These are phyloP conservation scores for Pammene fasciana DNA, from an alignment of 2,888 invertebrate species.

Conservation along the genomic window DNA sequence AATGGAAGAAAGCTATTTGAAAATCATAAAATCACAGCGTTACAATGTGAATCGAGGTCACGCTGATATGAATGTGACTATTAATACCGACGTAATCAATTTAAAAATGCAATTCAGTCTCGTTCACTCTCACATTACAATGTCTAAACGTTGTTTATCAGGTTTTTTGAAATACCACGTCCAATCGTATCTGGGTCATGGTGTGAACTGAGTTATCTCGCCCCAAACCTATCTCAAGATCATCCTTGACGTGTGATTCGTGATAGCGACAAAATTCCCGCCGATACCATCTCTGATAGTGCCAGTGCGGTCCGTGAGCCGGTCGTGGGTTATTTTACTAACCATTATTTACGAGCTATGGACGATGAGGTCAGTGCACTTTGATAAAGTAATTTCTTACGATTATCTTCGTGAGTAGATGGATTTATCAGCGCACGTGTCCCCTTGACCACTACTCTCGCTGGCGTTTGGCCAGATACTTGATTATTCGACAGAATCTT, in stretches of 20 bases:
- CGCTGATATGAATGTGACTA: conserved; percentile 30
- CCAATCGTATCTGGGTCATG: conserved; percentile 45
- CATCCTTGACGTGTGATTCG: conserved; percentile 47
- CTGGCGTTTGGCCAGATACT: conserved; percentile 32
- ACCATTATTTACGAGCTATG: conserved; percentile 47
- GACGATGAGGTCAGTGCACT: conserved; percentile 62
- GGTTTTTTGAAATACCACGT: conserved; percentile 17
- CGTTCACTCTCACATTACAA: conserved; percentile 21
- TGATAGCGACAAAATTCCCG: conserved; percentile 34
- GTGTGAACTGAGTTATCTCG: conserved; percentile 45
- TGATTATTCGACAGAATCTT: conserved; percentile 30
- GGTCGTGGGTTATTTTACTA: conserved; percentile 24
- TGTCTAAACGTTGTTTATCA: conserved; percentile 4
- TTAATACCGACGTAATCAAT: conserved; percentile 26
- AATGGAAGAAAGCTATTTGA: conserved; percentile 14
- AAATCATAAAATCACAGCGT: conserved; percentile 28
- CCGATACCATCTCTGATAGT: conserved; percentile 38
- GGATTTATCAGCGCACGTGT: conserved; percentile 42
- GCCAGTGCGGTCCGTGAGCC: conserved; percentile 33
- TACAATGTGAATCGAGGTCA: conserved; percentile 29
- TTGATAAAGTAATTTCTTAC: conserved; percentile 38
- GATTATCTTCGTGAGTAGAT: conserved; percentile 40
- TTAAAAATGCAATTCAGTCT: conserved; percentile 28
- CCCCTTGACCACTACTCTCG: conserved; percentile 34
- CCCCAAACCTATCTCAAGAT: conserved; percentile 50